Conservation (phyloP, 2,888 invertebrate genomes). For the Liposcelis brunnea region DNA sequence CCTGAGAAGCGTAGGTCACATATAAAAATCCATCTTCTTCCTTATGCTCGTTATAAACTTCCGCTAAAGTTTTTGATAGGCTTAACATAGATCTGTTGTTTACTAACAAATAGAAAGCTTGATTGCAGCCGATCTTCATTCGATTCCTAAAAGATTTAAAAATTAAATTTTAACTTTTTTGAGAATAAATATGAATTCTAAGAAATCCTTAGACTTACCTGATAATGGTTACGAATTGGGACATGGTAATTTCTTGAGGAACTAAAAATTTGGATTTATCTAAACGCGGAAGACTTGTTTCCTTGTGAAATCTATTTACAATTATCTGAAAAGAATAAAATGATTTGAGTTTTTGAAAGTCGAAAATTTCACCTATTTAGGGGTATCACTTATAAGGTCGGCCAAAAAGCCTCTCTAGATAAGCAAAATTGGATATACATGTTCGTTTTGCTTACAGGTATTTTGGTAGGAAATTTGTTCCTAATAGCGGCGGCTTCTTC, state of each 20-base stretch:
- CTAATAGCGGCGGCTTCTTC: conserved; percentile 64
- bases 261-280: conserved; percentile 79
- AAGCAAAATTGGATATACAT: no score
- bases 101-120: conserved; percentile 67
- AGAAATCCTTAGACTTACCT: conserved; percentile 36
- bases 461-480: conserved; percentile 60
- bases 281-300: conserved; percentile 53
- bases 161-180: conserved; percentile 6
- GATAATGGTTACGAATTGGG: conserved; percentile 71
- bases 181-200: conserved; percentile 8
- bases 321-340: conserved; percentile 43
- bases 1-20: conserved; percentile 78
- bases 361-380: no score
- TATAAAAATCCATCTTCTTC: conserved; percentile 77
- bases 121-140: conserved; percentile 40
- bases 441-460: conserved; percentile 51
- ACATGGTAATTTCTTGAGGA: conserved; percentile 77
- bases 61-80: conserved; percentile 62
- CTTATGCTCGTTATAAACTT: conserved; percentile 57
- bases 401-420: no score
- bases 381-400: no score
- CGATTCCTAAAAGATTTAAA: conserved; percentile 31
- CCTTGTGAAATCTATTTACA: conserved; percentile 64
- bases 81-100: conserved; percentile 68
- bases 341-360: no score